Evolutionary conservation across 1,140 invertebrate species (phyloP), one percentile per base, ranked within the genome.

Genomic region (Drosophila kikkawai): DNA sequence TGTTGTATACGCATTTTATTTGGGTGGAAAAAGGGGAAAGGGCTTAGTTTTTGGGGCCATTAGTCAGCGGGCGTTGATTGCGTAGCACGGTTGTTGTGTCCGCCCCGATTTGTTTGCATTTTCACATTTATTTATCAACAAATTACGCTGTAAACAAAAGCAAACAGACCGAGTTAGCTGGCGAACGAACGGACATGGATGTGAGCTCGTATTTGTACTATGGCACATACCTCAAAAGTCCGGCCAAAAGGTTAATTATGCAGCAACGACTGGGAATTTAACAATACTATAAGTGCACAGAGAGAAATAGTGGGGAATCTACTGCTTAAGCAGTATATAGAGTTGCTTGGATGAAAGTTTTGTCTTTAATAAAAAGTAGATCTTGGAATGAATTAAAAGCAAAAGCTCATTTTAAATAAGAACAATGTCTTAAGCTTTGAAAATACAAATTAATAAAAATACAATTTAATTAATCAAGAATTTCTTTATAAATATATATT

Each of bases 181-280:
- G 34, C 58, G 11, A 41, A 42, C 45, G 53, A 58, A 41, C 39
- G 26, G 64, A 51, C 55, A 50, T 57, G 47, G 34, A 36, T 57
- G 42, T 36, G 48, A 56, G 53, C 13, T 37, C 36, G 53, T 56
- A 39, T 56, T 56, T 56, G 50, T 57, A 64, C 76, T 53, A 69
- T 47, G 67, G 68, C 78, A 81, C 59, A 68, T 47, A 41, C 39
- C 48, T 42, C 63, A 44, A 69, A 69, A 53, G 47, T 44, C 64
- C 34, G 63, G 71, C 53, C 68, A 65, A 88, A 90, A 90, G 81
- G 85, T 88, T 88, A 88, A 85, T 90, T 90, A 88, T 90, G 85
- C 84, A 66, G 63, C 56, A 56, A 22, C 36, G 32, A 41, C 48
- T 39, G 64, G 51, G 58, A 66, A 74, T 55, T 76, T 75, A 65